Evolutionary conservation across 2,888 invertebrate genomes (phyloP).

Genomic region (Dioctria rufipes): DNA sequence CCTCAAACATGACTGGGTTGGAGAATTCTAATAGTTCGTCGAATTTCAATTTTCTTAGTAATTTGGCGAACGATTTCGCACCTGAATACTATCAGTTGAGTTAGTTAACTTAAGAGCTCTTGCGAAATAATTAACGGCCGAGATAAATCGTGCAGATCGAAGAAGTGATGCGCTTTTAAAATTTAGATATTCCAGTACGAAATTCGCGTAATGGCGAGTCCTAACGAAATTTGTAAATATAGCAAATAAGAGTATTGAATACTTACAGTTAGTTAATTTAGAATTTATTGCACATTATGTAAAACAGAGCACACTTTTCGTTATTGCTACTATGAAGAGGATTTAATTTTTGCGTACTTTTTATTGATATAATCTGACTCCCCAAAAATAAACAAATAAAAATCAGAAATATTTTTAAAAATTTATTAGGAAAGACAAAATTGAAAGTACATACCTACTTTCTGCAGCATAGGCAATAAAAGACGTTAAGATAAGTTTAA

Average conservation of each 20-base stretch:
- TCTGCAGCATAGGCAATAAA: no score
- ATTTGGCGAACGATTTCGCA: constrained; percentile 92
- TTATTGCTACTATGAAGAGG: no score
- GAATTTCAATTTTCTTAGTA: constrained; percentile 94
- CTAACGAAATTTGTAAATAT: constrained; percentile 24
- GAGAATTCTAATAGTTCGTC: constrained; percentile 94
- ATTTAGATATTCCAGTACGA: neutral
- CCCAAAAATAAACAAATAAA: no score
- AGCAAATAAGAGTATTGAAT: neutral
- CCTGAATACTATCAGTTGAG: constrained; percentile 85
- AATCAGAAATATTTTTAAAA: no score
- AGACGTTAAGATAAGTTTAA: no score
- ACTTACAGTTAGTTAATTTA: constrained; percentile 10
- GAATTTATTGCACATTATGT: constrained; percentile 32
- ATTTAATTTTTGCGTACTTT: no score
- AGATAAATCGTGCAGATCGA: neutral
- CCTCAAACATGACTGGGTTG: constrained; percentile 77
- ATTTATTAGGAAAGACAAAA: constrained; percentile 6
- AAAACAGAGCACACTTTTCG: neutral
- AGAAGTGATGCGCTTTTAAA: neutral
- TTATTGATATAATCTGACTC: no score
- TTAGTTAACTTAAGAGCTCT: constrained; percentile 67
- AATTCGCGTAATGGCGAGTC: neutral
- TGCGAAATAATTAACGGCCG: neutral
- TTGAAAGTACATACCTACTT: neutral